phyloP scores from a whole-genome alignment of 2,113 vertebrate species.

The Phrynosoma platyrhinos region DNA sequence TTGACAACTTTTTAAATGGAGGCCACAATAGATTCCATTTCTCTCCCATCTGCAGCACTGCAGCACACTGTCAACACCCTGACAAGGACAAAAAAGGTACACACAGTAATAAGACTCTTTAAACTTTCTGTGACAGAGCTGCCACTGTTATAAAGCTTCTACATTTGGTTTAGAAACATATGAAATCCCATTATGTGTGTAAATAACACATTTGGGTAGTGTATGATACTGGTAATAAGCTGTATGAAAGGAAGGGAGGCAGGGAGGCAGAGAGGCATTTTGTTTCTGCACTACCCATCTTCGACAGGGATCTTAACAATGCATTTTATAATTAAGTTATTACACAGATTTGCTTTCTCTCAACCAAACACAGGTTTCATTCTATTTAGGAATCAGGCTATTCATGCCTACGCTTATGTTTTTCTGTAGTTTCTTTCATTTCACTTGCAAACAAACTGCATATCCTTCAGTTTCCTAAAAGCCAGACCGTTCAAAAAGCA shows the following conservation, averaged over 20 bases:
- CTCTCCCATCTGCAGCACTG: slow-evolving; percentile 1
- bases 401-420: background rate
- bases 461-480: background rate
- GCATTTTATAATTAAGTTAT: slow-evolving; percentile 25
- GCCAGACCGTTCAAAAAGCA: slow-evolving; percentile 17
- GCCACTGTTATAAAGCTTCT: background rate
- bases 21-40: slow-evolving; percentile 17
- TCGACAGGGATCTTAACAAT: slow-evolving; percentile 20
- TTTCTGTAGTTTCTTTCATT: background rate
- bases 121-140: slow-evolving; percentile 42
- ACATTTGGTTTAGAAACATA: slow-evolving; percentile 34
- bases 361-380: background rate
- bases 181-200: slow-evolving; percentile 35
- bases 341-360: background rate
- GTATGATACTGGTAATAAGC: background rate
- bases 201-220: slow-evolving; percentile 26
- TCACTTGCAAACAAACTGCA: background rate
- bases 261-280: background rate
- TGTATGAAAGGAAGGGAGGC: background rate
- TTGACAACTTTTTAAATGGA: slow-evolving; percentile 52
- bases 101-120: slow-evolving; percentile 30
- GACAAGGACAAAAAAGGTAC: slow-evolving; percentile 34
- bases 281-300: background rate
- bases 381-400: background rate
- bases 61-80: background rate